phyloP scores from a whole-genome alignment of 2,797 vertebrate genomes.

The Rallus crepitans region DNA sequence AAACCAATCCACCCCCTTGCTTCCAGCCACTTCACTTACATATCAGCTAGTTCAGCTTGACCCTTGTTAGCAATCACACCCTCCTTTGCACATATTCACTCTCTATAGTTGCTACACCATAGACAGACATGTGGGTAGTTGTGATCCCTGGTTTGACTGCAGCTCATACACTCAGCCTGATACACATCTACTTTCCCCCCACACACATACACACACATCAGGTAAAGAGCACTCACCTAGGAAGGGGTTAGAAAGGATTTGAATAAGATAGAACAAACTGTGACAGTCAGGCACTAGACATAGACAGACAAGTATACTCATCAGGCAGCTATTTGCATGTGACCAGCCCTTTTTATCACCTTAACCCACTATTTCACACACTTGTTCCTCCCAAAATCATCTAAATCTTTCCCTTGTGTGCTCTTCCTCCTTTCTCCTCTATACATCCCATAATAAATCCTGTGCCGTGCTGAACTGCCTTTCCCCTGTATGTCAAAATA shows the following conservation, averaged over 20 bases:
- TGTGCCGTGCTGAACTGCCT: not conserved
- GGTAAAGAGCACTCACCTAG: not conserved
- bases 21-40: not conserved
- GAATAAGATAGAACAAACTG: not conserved
- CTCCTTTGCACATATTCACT: not conserved
- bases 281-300: fast-evolving
- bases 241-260: not conserved
- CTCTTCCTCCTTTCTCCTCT: not conserved
- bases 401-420: not conserved
- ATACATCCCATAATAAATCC: not conserved
- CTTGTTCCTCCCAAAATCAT: not conserved
- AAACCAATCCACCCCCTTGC: not conserved
- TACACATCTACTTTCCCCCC: too few species aligned
- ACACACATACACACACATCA: fast-evolving
- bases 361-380: not conserved
- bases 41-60: not conserved
- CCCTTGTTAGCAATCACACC: fast-evolving
- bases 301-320: not conserved
- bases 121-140: not conserved
- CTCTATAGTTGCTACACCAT: not conserved
- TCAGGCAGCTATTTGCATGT: not conserved
- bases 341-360: not conserved
- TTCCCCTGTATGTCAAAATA: not conserved
- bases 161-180: not conserved
- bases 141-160: not conserved